Percentiles rank a stretch among this genome's conserved stretches.
phyloP scores from a whole-genome alignment of 2,113 vertebrate species.

The Proterorhinus semilunaris region DNA sequence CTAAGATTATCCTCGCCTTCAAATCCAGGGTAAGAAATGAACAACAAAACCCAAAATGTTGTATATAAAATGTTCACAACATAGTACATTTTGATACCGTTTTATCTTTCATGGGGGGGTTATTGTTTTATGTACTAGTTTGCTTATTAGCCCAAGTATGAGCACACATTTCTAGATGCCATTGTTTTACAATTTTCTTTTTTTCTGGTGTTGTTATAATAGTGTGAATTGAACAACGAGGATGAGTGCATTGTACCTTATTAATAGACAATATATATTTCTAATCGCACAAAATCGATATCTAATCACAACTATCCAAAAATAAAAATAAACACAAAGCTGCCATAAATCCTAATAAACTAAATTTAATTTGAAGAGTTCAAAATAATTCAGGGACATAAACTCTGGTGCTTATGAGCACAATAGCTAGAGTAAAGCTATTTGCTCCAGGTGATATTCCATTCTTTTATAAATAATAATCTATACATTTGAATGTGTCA shows the following conservation, averaged over 20 bases:
- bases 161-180: no score
- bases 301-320: not conserved
- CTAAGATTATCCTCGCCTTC: constrained; percentile 91
- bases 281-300: no score
- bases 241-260: no score
- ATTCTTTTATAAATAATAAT: not conserved
- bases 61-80: not conserved
- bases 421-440: not conserved
- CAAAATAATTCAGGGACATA: not conserved
- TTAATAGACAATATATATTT: no score
- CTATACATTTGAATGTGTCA: not conserved
- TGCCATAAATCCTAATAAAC: not conserved
- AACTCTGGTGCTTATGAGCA: not conserved
- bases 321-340: not conserved
- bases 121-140: no score
- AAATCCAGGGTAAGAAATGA: constrained; percentile 88
- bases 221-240: no score
- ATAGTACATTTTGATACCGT: not conserved
- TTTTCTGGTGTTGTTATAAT: no score
- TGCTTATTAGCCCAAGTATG: no score
- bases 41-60: not conserved
- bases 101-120: no score
- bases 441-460: not conserved
- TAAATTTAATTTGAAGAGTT: not conserved
- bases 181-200: no score